Evolutionary conservation across 2,113 vertebrate species (phyloP).

Genomic region (Tiliqua scincoides): DNA sequence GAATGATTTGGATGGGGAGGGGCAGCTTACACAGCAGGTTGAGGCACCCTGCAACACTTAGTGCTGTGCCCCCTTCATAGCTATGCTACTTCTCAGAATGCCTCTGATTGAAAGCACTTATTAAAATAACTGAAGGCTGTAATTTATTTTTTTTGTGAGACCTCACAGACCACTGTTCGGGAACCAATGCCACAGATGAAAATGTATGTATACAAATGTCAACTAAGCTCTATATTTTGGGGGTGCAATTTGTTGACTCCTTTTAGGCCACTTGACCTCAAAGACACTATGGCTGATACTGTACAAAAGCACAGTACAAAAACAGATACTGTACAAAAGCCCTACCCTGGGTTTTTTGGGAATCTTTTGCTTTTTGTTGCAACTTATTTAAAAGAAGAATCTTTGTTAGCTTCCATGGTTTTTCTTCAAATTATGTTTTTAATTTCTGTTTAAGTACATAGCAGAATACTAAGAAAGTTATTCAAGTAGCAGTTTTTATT

Average conservation of each 20-base stretch:
- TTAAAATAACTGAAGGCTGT: background rate
- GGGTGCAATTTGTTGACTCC: background rate
- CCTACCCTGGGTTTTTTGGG: background rate
- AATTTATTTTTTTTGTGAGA: background rate
- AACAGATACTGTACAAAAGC: background rate
- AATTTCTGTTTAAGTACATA: conserved; percentile 33
- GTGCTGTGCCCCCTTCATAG: no score
- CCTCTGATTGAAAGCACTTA: background rate
- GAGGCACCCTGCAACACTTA: no score
- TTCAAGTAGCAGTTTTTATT: conserved; percentile 16
- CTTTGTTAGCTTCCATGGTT: background rate
- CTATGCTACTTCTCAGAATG: no score
- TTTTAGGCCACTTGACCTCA: no score
- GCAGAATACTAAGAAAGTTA: conserved; percentile 17
- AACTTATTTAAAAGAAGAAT: conserved; percentile 18
- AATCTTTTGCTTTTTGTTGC: background rate
- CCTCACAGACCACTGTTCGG: no score
- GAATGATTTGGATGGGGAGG: no score
- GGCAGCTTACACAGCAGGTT: no score
- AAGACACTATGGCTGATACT: background rate
- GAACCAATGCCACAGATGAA: no score
- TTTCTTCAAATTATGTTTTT: background rate
- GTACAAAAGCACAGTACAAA: background rate
- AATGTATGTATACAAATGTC: background rate
- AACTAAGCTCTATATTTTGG: background rate